Base-by-base conservation (phyloP, 2,113 vertebrate species). In the Neofelis nebulosa region DNA sequence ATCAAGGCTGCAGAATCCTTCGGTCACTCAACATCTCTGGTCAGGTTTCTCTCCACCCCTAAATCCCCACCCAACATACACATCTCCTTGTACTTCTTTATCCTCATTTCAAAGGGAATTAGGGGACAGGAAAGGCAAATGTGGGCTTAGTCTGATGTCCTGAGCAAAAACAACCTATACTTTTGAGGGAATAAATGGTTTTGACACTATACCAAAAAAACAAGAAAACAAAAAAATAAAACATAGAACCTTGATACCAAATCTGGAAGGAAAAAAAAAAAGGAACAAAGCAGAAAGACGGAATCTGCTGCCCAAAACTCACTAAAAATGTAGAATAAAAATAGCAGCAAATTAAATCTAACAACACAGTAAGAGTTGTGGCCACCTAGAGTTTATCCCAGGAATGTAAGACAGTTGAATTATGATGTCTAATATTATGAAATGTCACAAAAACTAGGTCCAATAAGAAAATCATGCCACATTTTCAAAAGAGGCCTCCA, bases 401-500 rank as follows among this genome's bases (percentile, higher is more conserved):
- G 33, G 1, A 38, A 48, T 27, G 14, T 0, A 50, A 79, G 61
- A 69, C 31, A 83, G 61, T 96, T 89, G 52, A 73, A 31, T 27
- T 81, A 87, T 73, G n/a, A 57, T 66, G 4, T 74, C 25, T 68
- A 68, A 52, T 76, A 61, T 69, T 55, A 78, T 27, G 11, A 85
- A 73, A 96, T 55, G 38, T 63, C 52, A 91, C 50, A 65, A 65
- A 73, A 90, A 85, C 5, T 21, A 29, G 13, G 14, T 38, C 38
- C 55, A 68, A 57, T 92, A 91, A 94, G 29, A 87, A 86, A 92
- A 88, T 87, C 36, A 50, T 31, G 57, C 14, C n/a, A 31, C 25
- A 76, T 76, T 86, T 94, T 91, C 74, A 86, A 79, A 94, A 61
- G n/a, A 91, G 31, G 41, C 29, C 12, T 88, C 25, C 15, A 69